Conservation (phyloP, 1,140 invertebrate species). For the Drosophila parabipectinata region DNA sequence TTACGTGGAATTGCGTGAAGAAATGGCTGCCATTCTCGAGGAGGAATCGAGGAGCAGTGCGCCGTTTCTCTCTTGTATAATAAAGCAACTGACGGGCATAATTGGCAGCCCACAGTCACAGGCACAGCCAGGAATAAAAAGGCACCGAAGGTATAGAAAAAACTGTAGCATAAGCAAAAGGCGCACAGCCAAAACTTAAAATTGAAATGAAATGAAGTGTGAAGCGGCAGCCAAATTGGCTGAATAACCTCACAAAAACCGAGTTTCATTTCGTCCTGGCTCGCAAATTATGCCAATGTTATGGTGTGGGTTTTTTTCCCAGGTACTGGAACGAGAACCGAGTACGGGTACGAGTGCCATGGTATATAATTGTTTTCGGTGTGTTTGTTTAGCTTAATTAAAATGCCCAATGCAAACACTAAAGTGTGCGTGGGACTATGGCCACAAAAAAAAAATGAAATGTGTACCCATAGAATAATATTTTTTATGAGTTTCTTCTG, state of each 20-base stretch:
- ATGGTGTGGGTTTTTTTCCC: not conserved
- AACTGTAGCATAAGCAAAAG: slow-evolving; percentile 55
- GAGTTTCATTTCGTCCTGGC: slow-evolving; percentile 1
- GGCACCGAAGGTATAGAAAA: not conserved
- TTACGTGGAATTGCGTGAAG: slow-evolving; percentile 40
- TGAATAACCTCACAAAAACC: slow-evolving; percentile 18
- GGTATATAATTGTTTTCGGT: slow-evolving; percentile 45
- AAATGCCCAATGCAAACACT: slow-evolving; percentile 61
- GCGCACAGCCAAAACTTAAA: slow-evolving; percentile 43
- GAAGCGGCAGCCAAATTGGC: slow-evolving; percentile 36
- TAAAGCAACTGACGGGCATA: slow-evolving; percentile 76
- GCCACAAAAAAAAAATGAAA: slow-evolving; percentile 28
- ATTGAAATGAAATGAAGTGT: slow-evolving; percentile 76
- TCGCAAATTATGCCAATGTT: not conserved
- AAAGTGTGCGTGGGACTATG: slow-evolving; percentile 21
- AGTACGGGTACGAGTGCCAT: slow-evolving; percentile 2
- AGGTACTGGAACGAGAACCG: not conserved
- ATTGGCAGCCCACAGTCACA: slow-evolving; percentile 52
- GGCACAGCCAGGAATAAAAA: slow-evolving; percentile 43
- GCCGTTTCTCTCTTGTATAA: slow-evolving; percentile 39
- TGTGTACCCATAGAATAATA: slow-evolving; percentile 12
- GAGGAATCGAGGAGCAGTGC: slow-evolving; percentile 7
- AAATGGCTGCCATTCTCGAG: slow-evolving; percentile 58
- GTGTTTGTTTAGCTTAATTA: slow-evolving; percentile 74
- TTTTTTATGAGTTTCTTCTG: slow-evolving; percentile 8